phyloP scores from a whole-genome alignment of 37 sponge, comb jelly and placozoan genomes.

The Aplysina aerophoba region DNA sequence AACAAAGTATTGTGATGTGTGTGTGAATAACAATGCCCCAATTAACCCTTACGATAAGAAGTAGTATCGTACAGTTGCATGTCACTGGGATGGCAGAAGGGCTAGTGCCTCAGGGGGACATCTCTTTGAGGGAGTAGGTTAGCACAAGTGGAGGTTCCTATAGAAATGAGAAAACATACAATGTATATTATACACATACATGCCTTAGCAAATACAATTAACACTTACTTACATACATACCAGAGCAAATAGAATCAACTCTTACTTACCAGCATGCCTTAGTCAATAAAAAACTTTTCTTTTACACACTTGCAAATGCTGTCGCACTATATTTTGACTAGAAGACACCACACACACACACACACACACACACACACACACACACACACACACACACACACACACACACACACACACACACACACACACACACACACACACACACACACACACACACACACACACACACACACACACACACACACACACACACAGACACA shows the following conservation, averaged over 20 bases:
- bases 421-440: not conserved
- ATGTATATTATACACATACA: not conserved
- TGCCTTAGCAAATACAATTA: no score
- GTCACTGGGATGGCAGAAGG: not conserved
- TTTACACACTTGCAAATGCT: no score
- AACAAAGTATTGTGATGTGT: not conserved
- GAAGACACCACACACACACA: not conserved
- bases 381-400: constrained; percentile 30
- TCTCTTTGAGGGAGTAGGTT: constrained; percentile 54
- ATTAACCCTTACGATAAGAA: not conserved
- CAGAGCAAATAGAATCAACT: no score
- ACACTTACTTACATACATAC: no score
- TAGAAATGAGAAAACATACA: not conserved
- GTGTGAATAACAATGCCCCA: not conserved
- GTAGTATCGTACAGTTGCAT: not conserved
- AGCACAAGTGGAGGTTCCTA: constrained; percentile 71
- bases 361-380: constrained; percentile 30
- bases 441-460: not conserved
- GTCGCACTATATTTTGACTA: not conserved
- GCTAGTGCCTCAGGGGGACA: not conserved
- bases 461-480: no score
- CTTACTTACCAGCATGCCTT: no score
- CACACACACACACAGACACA: no score
- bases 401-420: constrained; percentile 25
- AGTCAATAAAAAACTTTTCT: no score